phyloP scores from a whole-genome alignment of 2,888 invertebrate species.

The Sphaerophoria rueppellii region DNA sequence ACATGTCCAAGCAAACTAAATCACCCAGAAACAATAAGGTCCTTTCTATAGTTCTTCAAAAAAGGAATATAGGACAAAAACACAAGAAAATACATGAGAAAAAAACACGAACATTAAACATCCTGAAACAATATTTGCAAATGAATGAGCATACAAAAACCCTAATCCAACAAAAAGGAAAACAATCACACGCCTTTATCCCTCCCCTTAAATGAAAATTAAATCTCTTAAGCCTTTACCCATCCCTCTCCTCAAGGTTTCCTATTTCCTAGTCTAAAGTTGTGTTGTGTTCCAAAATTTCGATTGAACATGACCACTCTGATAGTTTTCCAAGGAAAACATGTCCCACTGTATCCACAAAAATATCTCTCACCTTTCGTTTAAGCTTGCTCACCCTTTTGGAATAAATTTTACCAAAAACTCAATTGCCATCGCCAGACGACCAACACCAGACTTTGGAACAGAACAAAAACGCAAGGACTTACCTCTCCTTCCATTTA shows the following conservation, averaged over 20 bases:
- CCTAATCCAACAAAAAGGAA: slow-evolving; percentile 55
- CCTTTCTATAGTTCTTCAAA: background rate
- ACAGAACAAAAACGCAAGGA: slow-evolving; percentile 13
- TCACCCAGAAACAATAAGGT: slow-evolving; percentile 12
- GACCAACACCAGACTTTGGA: background rate
- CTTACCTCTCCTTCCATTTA: slow-evolving; percentile 54
- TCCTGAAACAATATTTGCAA: slow-evolving; percentile 16
- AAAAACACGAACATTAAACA: background rate
- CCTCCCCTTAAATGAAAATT: slow-evolving; percentile 58
- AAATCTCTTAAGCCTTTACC: slow-evolving; percentile 34
- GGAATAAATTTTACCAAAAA: slow-evolving; percentile 32
- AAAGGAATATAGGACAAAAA: background rate
- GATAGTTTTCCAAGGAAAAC: slow-evolving; percentile 35
- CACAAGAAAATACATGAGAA: background rate
- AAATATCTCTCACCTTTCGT: slow-evolving; percentile 23
- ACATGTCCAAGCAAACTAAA: background rate
- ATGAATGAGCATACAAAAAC: slow-evolving; percentile 26
- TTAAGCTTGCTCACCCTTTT: slow-evolving; percentile 9
- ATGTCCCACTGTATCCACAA: background rate
- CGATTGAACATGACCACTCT: slow-evolving; percentile 25
- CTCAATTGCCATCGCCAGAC: background rate
- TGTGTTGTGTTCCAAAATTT: background rate
- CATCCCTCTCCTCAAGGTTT: background rate
- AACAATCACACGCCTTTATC: slow-evolving; percentile 67
- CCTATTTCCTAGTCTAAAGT: background rate